A percentile compares a stretch with the other conserved stretches of the same genome.
Evolutionary conservation across 2,113 vertebrate genomes (phyloP).

Genomic region (Periophthalmodon schlosseri): DNA sequence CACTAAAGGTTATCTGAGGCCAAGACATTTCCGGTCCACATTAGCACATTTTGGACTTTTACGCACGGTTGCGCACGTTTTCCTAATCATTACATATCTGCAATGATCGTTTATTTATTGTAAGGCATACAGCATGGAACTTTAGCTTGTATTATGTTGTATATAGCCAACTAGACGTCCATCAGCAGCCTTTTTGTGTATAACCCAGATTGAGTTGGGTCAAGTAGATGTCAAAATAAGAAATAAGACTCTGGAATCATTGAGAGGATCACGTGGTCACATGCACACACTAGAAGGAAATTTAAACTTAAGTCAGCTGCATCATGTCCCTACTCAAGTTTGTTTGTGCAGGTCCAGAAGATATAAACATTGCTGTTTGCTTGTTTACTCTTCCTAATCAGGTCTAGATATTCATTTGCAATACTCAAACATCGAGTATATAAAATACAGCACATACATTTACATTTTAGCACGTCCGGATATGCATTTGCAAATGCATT

Average conservation of each 20-base stretch:
- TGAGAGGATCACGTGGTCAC: neutral
- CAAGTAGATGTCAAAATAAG: neutral
- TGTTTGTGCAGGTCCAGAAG: neutral
- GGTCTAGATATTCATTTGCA: neutral
- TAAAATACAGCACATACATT: neutral
- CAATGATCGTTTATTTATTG: neutral
- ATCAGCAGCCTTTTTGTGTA: too few relatives aligned
- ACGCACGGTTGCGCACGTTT: conserved; percentile 34
- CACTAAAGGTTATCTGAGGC: conserved; percentile 40
- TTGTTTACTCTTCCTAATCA: neutral
- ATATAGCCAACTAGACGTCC: too few relatives aligned
- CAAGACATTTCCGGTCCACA: conserved; percentile 1
- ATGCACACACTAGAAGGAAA: neutral
- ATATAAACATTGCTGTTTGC: neutral
- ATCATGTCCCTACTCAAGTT: neutral
- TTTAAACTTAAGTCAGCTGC: neutral
- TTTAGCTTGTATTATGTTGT: neutral
- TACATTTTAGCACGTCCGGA: neutral
- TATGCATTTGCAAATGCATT: neutral
- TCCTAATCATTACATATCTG: neutral
- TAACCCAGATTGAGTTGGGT: neutral
- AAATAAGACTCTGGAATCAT: neutral
- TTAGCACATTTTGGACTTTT: neutral
- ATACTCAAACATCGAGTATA: neutral
- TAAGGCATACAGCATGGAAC: neutral